These are phyloP conservation scores for Procambarus virginalis DNA, from an alignment of 1,140 invertebrate genomes.

Conservation along the genomic window DNA sequence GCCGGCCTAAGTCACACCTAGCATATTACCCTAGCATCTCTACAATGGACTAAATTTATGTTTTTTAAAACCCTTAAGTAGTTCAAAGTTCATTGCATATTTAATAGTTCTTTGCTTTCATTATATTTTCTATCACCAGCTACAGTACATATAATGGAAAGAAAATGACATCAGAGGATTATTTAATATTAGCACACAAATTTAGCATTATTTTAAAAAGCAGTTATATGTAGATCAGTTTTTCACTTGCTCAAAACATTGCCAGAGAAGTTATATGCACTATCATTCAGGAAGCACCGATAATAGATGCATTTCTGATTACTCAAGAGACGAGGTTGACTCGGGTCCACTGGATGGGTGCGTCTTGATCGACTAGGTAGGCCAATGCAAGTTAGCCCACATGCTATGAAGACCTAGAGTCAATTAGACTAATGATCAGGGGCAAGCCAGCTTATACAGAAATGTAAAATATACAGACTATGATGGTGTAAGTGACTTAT, in stretches of 20 bases:
- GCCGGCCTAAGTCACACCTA: not conserved
- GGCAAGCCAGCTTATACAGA: not conserved
- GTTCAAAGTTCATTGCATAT: not conserved
- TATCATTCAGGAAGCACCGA: not conserved
- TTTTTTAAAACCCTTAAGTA: not conserved
- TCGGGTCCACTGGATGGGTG: conserved; percentile 1
- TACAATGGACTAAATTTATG: not conserved
- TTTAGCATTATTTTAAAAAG: not conserved
- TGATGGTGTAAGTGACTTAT: not conserved
- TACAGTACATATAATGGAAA: not conserved
- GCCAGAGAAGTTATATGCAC: conserved; percentile 23
- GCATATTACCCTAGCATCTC: not conserved
- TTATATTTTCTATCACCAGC: conserved; percentile 11
- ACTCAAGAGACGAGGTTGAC: not conserved
- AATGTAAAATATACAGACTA: not conserved
- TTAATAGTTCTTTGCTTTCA: not conserved
- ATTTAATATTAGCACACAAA: conserved; percentile 10
- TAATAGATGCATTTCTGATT: not conserved
- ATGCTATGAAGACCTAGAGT: not conserved
- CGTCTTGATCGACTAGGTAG: not conserved
- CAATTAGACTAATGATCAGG: not conserved
- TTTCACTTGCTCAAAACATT: conserved; percentile 39
- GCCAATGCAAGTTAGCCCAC: not conserved
- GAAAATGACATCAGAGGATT: not conserved
- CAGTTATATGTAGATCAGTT: not conserved